phyloP scores from a whole-genome alignment of 2,113 vertebrate genomes.

The Podocnemis expansa region DNA sequence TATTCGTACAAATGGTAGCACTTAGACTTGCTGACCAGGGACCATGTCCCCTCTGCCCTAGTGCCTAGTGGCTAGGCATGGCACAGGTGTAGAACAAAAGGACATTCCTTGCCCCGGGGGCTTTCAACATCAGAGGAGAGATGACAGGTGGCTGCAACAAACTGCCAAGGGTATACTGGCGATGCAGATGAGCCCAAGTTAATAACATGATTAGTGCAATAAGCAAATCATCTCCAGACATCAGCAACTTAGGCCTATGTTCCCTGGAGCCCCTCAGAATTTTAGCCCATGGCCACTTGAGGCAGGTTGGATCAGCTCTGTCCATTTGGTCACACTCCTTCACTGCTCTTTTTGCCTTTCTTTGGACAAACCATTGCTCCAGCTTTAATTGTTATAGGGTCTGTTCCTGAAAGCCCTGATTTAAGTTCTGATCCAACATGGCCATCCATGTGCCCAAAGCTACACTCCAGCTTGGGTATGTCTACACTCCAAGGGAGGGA shows the following conservation, averaged over 20 bases:
- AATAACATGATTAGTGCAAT: background rate
- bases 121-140: background rate
- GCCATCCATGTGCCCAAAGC: background rate
- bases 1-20: background rate
- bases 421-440: background rate
- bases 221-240: background rate
- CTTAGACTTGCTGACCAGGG: background rate
- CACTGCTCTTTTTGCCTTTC: background rate
- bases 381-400: background rate
- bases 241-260: background rate
- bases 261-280: background rate
- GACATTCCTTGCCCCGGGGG: background rate
- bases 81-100: background rate
- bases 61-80: background rate
- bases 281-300: too few relatives aligned
- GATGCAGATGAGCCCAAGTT: background rate
- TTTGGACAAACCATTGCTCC: background rate
- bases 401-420: too few relatives aligned
- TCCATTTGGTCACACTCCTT: background rate
- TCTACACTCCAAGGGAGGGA: background rate
- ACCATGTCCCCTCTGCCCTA: too few relatives aligned
- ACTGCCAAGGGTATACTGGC: background rate
- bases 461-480: accelerated
- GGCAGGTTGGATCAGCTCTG: background rate
- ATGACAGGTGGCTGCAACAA: background rate